Base-by-base conservation (phyloP, 2,113 vertebrate species). In the Miniopterus natalensis region DNA sequence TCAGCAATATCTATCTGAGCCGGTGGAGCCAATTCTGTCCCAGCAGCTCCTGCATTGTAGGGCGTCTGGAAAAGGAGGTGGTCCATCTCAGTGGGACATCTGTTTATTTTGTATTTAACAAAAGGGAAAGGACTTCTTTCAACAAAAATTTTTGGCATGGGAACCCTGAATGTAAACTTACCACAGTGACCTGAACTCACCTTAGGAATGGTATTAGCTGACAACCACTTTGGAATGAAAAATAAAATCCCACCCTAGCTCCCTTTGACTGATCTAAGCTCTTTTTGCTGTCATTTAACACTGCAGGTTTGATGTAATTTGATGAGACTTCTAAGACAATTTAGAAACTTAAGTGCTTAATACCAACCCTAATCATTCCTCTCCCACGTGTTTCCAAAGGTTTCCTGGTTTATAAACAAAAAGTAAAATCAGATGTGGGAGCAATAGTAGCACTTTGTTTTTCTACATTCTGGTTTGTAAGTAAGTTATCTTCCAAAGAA, bases 301-400 rank as follows among this genome's bases (percentile, higher is more conserved):
- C 92, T 13, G 2, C n/a, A 75, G 93, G 68, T 96, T 83, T 86
- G 74, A 95, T 95, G 97, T 95, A 93, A 96, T 84, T 95, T 95
- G 90, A 97, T 92, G 90, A 84, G 90, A 93, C 90, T 92, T 97
- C 95, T 90, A 95, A 96, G 75, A 93, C 84, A 71, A 88, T 88
- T 90, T 87, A 20, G 88, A 93, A 97, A 95, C 74, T 31, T 96
- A 89, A 93, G 86, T 70, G 84, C 95, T 95, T 93, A 95, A 93
- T 81, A 77, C 94, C 66, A 53, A 79, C 47, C 31, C 65, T 59
- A 77, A 84, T 96, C 84, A 66, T 59, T 70, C 57, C 17, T 71
- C 74, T 86, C 81, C 89, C 57, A 79, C 13, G 10, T 2, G 8
- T 47, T 59, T 92, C 95, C 94, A 95, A 97, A 96, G 89, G 71